Percentiles rank a stretch among this genome's conserved stretches.
These are phyloP conservation scores for Paracentrotus lividus DNA, from an alignment of 53 echinoderm and acorn worm species.

Conservation along the genomic window DNA sequence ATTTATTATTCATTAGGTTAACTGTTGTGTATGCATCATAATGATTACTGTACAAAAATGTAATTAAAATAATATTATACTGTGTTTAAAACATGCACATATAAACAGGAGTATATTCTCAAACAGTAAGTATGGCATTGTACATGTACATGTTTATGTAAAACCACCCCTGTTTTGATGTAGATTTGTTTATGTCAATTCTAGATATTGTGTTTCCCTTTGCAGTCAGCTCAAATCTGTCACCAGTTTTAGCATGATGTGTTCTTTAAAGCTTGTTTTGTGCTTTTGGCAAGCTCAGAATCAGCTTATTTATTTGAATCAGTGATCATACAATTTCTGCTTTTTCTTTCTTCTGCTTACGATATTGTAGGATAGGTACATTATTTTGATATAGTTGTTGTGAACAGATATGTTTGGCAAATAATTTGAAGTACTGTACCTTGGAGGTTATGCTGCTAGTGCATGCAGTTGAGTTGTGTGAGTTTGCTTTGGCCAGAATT, in stretches of 20 bases:
- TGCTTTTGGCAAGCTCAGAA: no score
- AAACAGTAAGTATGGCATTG: background rate
- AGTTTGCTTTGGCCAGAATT: background rate
- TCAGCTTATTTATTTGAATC: no score
- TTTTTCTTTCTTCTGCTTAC: no score
- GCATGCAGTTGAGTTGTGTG: background rate
- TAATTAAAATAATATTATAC: background rate
- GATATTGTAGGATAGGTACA: no score
- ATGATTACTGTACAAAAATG: background rate
- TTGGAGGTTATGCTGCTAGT: background rate
- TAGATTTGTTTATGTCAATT: background rate
- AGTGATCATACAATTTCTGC: no score
- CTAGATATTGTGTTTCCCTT: background rate
- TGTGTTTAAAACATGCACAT: background rate
- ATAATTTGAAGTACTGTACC: background rate
- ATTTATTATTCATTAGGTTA: background rate
- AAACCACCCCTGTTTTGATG: background rate
- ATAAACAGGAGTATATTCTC: background rate
- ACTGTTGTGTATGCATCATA: background rate
- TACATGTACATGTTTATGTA: background rate
- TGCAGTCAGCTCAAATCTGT: background rate
- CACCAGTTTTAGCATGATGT: background rate
- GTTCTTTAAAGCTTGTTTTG: no score
- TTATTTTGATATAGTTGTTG: no score
- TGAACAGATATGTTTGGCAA: background rate